Base-by-base conservation (phyloP, 2,797 vertebrate species). In the Adelosebastes latens region DNA sequence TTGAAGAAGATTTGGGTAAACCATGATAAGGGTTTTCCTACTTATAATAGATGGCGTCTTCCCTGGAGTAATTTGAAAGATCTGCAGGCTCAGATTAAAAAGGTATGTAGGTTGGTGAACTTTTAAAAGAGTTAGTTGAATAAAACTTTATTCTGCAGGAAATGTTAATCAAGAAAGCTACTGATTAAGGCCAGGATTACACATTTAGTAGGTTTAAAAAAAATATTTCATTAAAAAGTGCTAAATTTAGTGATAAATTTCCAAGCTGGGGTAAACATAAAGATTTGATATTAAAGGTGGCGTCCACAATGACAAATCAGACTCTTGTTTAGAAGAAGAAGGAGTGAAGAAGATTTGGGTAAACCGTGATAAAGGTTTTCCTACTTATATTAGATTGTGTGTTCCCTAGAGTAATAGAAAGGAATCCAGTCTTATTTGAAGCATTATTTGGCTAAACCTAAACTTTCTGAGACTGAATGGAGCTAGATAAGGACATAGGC, bases 401-500 rank as follows among this genome's bases (percentile, higher is more conserved):
- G 29, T 53, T 29, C 46, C 16, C 13, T 39, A 13, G 24, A 68
- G n/a, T 72, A 39, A 78, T 76, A 31, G 7, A 73, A 56, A 58
- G n/a, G 71, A 68, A 42, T 58, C 20, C 11, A 42, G 36, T 53
- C 34, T 75, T 49, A 83, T 76, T 64, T 70, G 32, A 78, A 75
- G 53, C 25, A 29, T 61, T 36, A 60, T 81, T 81, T 79, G 68
- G 31, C 34, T 52, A 34, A 87, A 87, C n/a, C 31, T 55, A 80
- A 82, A 79, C 56, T 49, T 67, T 31, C 59, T 79, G 32, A 81
- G 64, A 10, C 61, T 67, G 69, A 83, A 61, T 73, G 55, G 75
- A 87, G 49, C 52, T 68, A 81, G 82, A 91, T 87, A 79, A 74
- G 73, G 67, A 32, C 74, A 61, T 11, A 29, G 75, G 55, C 85